phyloP scores from a whole-genome alignment of 2,797 vertebrate genomes.

The Sebastes kiyomatsui region DNA sequence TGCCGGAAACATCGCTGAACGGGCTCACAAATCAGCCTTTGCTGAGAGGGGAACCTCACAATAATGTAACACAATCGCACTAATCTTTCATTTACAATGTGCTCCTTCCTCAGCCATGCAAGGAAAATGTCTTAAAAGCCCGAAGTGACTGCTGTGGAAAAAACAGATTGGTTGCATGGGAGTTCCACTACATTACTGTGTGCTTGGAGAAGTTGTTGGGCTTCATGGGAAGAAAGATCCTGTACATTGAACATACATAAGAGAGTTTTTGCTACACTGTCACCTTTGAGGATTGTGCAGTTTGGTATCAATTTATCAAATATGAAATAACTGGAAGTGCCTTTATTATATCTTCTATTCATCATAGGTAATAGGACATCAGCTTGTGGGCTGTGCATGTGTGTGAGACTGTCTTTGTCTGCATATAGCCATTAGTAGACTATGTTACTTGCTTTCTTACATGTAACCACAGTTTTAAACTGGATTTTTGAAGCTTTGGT shows the following conservation, averaged over 20 bases:
- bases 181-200: slow-evolving; percentile 24
- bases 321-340: neutral
- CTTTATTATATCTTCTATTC: neutral
- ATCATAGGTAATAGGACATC: slow-evolving; percentile 5
- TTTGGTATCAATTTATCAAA: neutral
- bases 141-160: slow-evolving; percentile 41
- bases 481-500: neutral
- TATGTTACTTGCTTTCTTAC: neutral
- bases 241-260: slow-evolving; percentile 4
- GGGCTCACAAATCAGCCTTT: slow-evolving; percentile 79
- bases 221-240: slow-evolving; percentile 5
- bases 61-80: slow-evolving; percentile 77
- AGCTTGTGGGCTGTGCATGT: neutral
- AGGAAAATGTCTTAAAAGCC: slow-evolving; percentile 69
- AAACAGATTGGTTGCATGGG: slow-evolving; percentile 38
- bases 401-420: neutral
- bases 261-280: neutral
- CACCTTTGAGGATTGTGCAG: slow-evolving; percentile 1
- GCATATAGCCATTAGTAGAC: neutral
- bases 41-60: slow-evolving; percentile 72
- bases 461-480: neutral
- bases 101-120: slow-evolving; percentile 70
- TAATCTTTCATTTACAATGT: slow-evolving; percentile 79
- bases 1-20: slow-evolving; percentile 63
- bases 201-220: slow-evolving; percentile 10